Evolutionary conservation across 2,797 vertebrate species (phyloP).

Genomic region (Acanthiza pusilla): DNA sequence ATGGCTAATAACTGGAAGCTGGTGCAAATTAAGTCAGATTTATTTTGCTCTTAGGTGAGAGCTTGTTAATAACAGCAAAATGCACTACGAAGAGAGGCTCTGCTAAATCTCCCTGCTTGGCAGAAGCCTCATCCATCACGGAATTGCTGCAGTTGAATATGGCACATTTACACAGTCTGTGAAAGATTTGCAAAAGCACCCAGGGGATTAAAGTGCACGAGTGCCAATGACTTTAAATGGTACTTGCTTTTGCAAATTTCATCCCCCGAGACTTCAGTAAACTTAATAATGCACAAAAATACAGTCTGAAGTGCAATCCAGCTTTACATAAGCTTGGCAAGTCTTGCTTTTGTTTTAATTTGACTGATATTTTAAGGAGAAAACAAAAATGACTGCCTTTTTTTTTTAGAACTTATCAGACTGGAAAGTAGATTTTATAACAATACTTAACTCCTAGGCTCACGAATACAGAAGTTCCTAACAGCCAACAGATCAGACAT

Average conservation of each 20-base stretch:
- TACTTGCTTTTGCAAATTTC: conserved; percentile 32
- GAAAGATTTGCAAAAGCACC: conserved; percentile 46
- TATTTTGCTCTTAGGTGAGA: conserved; percentile 34
- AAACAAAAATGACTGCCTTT: not conserved
- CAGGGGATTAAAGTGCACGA: conserved; percentile 43
- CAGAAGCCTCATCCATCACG: conserved; percentile 12
- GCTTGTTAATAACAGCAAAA: conserved; percentile 25
- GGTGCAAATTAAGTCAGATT: conserved; percentile 27
- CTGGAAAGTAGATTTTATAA: not conserved
- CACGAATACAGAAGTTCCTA: not conserved
- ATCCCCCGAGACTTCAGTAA: conserved; percentile 15
- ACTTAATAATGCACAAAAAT: conserved; percentile 1
- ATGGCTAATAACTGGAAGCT: not conserved
- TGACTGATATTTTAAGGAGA: not conserved
- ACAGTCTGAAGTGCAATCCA: not conserved
- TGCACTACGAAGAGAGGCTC: not conserved
- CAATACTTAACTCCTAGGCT: not conserved
- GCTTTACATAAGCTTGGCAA: not conserved
- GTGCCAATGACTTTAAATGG: conserved; percentile 47
- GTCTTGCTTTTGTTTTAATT: conserved; percentile 16
- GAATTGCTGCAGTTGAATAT: not conserved
- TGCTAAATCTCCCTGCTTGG: conserved; percentile 26
- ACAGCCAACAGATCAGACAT: not conserved
- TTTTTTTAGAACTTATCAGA: not conserved
- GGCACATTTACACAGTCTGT: conserved; percentile 23